Evolutionary conservation across 2,113 vertebrate species (phyloP).

Genomic region (Pituophis catenifer): DNA sequence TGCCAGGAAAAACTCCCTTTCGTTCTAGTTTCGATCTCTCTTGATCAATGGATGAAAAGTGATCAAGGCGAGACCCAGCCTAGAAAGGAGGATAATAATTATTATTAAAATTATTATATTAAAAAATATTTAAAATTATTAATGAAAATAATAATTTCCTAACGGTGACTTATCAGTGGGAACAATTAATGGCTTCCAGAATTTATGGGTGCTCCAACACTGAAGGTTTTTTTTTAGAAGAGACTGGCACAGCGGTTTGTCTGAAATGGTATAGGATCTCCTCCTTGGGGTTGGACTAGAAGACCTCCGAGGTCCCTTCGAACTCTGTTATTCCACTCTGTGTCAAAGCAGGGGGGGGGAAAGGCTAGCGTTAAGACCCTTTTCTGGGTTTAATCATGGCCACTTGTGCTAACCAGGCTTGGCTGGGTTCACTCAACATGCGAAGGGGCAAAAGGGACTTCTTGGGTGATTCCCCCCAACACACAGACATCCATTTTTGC

Average conservation of each 20-base stretch:
- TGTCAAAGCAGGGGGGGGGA: not conserved
- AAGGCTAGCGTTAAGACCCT: not conserved
- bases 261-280: no score
- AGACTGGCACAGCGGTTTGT: not conserved
- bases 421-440: not conserved
- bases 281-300: not conserved
- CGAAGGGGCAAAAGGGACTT: not conserved
- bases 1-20: not conserved
- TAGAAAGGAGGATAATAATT: not conserved
- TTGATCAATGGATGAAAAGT: not conserved
- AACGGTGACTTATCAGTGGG: not conserved
- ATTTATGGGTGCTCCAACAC: not conserved
- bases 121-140: no score
- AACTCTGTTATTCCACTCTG: not conserved
- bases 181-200: not conserved
- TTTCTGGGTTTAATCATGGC: not conserved
- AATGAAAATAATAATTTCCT: no score
- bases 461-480: not conserved
- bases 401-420: not conserved
- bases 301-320: not conserved
- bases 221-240: not conserved
- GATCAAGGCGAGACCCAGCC: not conserved
- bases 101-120: no score
- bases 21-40: not conserved
- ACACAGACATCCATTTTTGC: not conserved